Evolutionary conservation across 2,797 vertebrate species (phyloP).

Genomic region (Chiroxiphia lanceolata): DNA sequence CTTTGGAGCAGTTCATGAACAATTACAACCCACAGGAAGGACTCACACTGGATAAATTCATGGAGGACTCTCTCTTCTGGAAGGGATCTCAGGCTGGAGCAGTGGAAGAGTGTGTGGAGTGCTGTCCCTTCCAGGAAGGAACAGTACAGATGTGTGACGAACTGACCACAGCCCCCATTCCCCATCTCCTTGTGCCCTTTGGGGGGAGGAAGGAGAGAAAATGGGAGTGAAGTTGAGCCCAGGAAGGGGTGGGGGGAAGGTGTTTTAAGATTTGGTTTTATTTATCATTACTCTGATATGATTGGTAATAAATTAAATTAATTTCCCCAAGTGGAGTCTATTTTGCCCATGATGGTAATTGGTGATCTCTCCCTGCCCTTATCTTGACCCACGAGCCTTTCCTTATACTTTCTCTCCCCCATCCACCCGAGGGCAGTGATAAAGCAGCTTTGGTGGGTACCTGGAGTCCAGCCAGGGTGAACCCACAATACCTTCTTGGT

Average conservation of each 20-base stretch:
- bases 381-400: neutral
- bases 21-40: neutral
- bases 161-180: neutral
- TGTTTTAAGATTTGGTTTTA: neutral
- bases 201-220: neutral
- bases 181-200: neutral
- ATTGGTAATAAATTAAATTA: neutral
- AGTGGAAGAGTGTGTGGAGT: neutral
- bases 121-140: neutral
- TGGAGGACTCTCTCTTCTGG: neutral
- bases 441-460: neutral
- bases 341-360: neutral
- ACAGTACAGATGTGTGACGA: neutral
- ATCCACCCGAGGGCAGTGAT: neutral
- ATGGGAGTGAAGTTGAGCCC: neutral
- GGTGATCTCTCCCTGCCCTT: neutral
- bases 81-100: neutral
- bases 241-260: rapidly evolving
- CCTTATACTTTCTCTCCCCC: neutral
- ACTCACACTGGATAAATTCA: neutral
- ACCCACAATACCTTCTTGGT: neutral
- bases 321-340: neutral
- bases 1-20: neutral
- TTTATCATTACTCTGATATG: neutral
- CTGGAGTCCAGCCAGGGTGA: neutral